Base-by-base conservation (phyloP, 64 coral and sea anemone species). In the Catalaphyllia jardinei region DNA sequence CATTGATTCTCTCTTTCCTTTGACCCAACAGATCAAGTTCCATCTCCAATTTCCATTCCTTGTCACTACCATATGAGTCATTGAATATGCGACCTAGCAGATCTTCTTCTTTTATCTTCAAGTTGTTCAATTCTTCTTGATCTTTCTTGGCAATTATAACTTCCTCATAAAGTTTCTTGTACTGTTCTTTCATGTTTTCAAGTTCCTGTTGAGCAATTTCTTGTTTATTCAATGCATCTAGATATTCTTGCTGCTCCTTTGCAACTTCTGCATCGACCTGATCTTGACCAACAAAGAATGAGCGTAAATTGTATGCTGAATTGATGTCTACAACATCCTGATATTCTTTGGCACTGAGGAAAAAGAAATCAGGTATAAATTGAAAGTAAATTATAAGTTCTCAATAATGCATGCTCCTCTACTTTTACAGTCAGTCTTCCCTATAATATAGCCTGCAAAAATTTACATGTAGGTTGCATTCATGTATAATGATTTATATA, bases 151-250 rank as follows among this genome's bases (percentile, higher is more conserved):
- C 80, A 35, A 75, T n/a, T 25, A 73, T 74, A 0, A 92, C 90
- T 69, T 89, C 76, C 50, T 88, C 59, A 73, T 98, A 98, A 0
- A 98, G 77, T 20, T 78, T 94, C 62, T 90, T 94, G 60, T 98
- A 98, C 54, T 98, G 86, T 73, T 81, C 31, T 63, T 95, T 92
- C 30, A 79, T 79, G n/a, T 75, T 90, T 22, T 90, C 83, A 62
- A 93, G 54, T 42, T 95, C 96, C 51, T 95, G 87, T n/a, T 98
- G 50, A 3, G 96, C 96, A 79, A 98, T 94, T 73, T 98, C 96
- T 72, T 98, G 90, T 15, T 80, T 90, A 82, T 98, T 98, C 14
- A 98, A 64, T 25, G 96, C 96, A 79, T 98, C 96, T 3, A 95
- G 51, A 52, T 98, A 98, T 52, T 98, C 96, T 62, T 93, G 82